phyloP scores from a whole-genome alignment of 2,113 vertebrate species.

The Colius striatus region DNA sequence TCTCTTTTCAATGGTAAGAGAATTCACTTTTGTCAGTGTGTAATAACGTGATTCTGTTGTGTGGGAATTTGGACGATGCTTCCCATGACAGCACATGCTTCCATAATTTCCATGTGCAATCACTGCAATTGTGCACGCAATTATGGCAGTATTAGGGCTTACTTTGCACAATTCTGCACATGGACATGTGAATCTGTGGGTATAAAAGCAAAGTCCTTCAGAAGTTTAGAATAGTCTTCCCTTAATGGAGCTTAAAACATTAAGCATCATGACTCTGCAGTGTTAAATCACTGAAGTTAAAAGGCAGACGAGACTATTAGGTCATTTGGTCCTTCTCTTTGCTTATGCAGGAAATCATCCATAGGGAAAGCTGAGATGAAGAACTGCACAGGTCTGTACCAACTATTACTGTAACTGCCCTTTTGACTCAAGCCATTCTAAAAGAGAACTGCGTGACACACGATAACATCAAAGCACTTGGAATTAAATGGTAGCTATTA shows the following conservation, averaged over 20 bases:
- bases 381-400: background rate
- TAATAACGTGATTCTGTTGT: background rate
- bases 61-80: background rate
- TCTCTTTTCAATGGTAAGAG: background rate
- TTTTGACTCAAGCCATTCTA: background rate
- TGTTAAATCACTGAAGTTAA: background rate
- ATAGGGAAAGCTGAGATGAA: background rate
- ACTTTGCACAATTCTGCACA: background rate
- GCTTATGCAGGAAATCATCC: background rate
- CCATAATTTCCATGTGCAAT: background rate
- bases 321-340: background rate
- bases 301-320: background rate
- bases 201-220: background rate
- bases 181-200: background rate
- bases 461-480: background rate
- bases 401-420: background rate
- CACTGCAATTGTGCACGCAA: background rate
- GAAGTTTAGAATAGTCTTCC: conserved; percentile 21
- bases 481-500: background rate
- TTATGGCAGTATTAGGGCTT: background rate
- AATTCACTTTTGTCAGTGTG: background rate
- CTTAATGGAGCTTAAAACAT: conserved; percentile 33
- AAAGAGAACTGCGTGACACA: background rate
- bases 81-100: background rate
- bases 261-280: background rate